Evolutionary conservation across 2,113 vertebrate species (phyloP).

Genomic region (Cheirogaleus medius): DNA sequence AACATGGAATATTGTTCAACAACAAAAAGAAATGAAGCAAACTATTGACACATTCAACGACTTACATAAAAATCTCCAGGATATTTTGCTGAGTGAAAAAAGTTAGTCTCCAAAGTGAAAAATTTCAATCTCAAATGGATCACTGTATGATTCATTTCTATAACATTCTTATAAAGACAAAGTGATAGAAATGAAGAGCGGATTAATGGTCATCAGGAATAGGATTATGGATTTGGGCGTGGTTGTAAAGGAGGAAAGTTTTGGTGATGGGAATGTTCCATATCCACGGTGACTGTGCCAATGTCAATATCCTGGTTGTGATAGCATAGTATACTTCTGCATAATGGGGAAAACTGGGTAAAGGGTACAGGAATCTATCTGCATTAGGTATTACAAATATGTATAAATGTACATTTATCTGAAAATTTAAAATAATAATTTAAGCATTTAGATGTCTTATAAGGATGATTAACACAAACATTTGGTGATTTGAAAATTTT

Average conservation of each 20-base stretch:
- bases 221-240: not conserved
- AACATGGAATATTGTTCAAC: not conserved
- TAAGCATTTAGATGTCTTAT: not conserved
- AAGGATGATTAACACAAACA: not conserved
- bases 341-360: not conserved
- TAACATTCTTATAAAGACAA: not conserved
- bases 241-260: not conserved
- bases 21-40: not conserved
- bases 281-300: fast-evolving
- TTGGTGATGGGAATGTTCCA: too few relatives aligned
- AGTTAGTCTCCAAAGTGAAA: not conserved
- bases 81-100: not conserved
- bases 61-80: not conserved
- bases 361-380: not conserved
- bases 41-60: not conserved
- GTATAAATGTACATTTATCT: not conserved
- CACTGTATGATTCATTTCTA: not conserved
- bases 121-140: too few relatives aligned
- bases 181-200: not conserved
- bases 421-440: not conserved
- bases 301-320: not conserved
- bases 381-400: not conserved
- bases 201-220: not conserved
- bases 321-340: not conserved
- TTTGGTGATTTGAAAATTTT: not conserved